phyloP scores from a whole-genome alignment of 2,797 vertebrate species.

The Phataginus tricuspis region DNA sequence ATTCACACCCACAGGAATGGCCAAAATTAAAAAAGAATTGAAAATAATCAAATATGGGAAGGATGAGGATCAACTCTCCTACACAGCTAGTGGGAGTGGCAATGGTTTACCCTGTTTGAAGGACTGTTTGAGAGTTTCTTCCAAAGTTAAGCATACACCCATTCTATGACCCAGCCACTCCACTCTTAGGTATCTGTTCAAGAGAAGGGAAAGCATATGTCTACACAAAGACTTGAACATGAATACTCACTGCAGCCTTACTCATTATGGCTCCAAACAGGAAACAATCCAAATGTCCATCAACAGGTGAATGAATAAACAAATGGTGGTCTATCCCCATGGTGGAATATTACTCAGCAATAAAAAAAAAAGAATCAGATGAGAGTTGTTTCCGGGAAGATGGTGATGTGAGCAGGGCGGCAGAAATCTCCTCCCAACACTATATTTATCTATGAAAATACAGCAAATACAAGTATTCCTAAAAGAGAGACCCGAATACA shows the following conservation, averaged over 20 bases:
- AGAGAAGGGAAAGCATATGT: neutral
- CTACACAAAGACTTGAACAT: neutral
- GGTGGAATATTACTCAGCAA: neutral
- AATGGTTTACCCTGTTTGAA: neutral
- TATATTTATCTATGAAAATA: no score
- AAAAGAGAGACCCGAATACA: no score
- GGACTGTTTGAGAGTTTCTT: neutral
- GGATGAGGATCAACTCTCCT: neutral
- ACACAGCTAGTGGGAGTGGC: neutral
- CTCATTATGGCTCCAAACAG: neutral
- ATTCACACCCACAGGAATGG: neutral
- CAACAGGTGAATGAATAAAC: neutral
- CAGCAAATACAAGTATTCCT: no score
- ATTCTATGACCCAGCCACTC: neutral
- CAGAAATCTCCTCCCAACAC: no score
- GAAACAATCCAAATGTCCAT: neutral
- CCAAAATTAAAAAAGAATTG: neutral
- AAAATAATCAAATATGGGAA: neutral
- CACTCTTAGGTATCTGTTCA: neutral
- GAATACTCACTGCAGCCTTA: neutral
- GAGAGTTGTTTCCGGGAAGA: no score
- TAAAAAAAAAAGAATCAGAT: neutral
- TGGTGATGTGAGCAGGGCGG: no score
- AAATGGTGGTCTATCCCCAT: neutral
- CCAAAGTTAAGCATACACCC: neutral